A percentile compares a stretch with the other conserved stretches of the same genome.
Evolutionary conservation across 2,113 vertebrate genomes (phyloP).

Genomic region (Zingel zingel): DNA sequence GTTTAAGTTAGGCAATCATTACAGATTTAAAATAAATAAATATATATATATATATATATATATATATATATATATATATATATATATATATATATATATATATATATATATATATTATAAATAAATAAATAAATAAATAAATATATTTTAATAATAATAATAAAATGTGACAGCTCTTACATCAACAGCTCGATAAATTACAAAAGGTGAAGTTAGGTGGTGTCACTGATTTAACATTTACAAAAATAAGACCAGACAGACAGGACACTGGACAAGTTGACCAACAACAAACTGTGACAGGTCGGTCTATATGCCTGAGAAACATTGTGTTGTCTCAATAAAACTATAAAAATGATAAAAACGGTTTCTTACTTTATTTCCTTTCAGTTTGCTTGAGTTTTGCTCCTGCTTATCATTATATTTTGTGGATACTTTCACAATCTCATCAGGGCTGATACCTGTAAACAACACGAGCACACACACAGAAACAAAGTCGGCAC

Average conservation of each 20-base stretch:
- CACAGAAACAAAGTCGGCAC: not conserved
- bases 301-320: not conserved
- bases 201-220: not conserved
- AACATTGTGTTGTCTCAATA: not conserved
- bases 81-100: no score
- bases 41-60: no score
- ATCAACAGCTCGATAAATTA: not conserved
- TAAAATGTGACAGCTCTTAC: not conserved
- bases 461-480: conserved; percentile 39
- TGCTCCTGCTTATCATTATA: conserved; percentile 88
- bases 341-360: not conserved
- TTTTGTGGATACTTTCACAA: conserved; percentile 91
- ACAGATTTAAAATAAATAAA: not conserved
- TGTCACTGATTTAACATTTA: not conserved
- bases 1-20: not conserved
- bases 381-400: conserved; percentile 80
- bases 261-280: not conserved
- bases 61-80: no score
- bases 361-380: conserved; percentile 65
- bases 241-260: not conserved
- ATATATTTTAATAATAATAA: not conserved
- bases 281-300: not conserved
- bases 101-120: no score
- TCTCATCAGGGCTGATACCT: conserved; percentile 93
- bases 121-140: no score